Base-by-base conservation (phyloP, 2,797 vertebrate genomes). In the Poeciliopsis gracilis region DNA sequence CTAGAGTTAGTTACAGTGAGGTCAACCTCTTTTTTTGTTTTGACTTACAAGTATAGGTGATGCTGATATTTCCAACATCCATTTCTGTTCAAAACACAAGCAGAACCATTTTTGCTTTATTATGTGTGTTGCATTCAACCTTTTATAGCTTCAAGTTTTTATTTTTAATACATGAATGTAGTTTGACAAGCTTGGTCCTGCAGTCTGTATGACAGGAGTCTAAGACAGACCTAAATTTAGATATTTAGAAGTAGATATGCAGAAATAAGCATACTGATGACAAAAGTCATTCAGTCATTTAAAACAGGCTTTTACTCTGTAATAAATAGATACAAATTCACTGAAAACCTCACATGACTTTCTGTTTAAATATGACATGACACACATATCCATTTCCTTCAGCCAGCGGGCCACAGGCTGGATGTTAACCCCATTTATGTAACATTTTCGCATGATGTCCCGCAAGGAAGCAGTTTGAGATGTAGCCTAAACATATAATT, bases 21-120 rank as follows among this genome's bases (percentile, higher is more conserved):
- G 5, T 67, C 59, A 12, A 3, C 12, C 5, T n/a, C 16, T 0
- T 41, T 46, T 41, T 41, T 41, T 41, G 7, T 51, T 51, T 51
- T 1, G 33, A 94, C 93, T 94, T 93, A 94, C 92, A 93, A 36
- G 90, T 90, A 72, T 91, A 94, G 87, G 72, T 93, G 89, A 94
- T 83, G 92, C 84, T 89, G 89, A 94, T 76, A 87, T 92, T 93
- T 86, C 85, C 92, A 87, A 81, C 81, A 87, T 94, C 92, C 86
- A 92, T 81, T 61, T 94, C 93, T 93, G 92, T 93, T 91, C 47
- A 75, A 84, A 91, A 49, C 67, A 87, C 67, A 93, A 90, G 86
- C 49, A 93, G 88, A 67, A 74, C 87, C 28, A 88, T 45, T 57
- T 59, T 23, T 43, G 66, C 69, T 3, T 0, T 72, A 43, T 55